Evolutionary conservation across 2,888 invertebrate genomes (phyloP), one percentile per base, ranked within the genome.

Genomic region (Tenthredo notha): DNA sequence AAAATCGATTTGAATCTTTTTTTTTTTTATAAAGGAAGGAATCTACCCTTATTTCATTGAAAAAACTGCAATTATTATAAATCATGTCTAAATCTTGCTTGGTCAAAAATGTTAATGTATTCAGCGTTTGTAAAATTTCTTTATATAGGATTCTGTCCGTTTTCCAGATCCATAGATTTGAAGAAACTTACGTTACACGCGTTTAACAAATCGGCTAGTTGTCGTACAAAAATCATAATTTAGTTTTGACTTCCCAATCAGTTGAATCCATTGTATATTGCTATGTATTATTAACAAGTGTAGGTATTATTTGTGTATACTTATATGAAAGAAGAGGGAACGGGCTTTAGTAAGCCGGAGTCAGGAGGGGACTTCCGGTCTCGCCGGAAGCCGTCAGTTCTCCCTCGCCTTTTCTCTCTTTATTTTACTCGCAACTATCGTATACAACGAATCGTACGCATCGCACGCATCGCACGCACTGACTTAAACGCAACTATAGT

Each of bases 361-460:
- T 83, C n/a, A 58, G 70, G 84, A 86, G 10, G 85, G 86, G 10
- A 74, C 85, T 37, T 87, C 86, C 72, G 87, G 85, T 54, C 4
- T 47, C 83, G 37, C 83, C 83, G 83, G 83, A 83, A 83, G 50
- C 67, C 83, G 83, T 83, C 83, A 47, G 84, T 77, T 29, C 84
- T 80, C 58, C 83, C 50, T 58, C 29, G 82, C 9, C 72, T 50
- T 61, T 21, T 40, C 74, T 74, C 74, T 74, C 21, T 77, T 54
- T 54, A 40, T 40, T 33, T 15, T 1, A 6, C 74, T 43, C 10
- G 33, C 29, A 37, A 2, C 33, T 43, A 40, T 18, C 84, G 67
- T 37, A 18, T 61, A 40, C 25, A 37, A 47, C 67, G 72, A 54
- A 54, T 50, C 77, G 77, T 54, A 77, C 29, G 77, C 54, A 77